Evolutionary conservation across 2,888 invertebrate species (phyloP).

Genomic region (Stomorhina lunata): DNA sequence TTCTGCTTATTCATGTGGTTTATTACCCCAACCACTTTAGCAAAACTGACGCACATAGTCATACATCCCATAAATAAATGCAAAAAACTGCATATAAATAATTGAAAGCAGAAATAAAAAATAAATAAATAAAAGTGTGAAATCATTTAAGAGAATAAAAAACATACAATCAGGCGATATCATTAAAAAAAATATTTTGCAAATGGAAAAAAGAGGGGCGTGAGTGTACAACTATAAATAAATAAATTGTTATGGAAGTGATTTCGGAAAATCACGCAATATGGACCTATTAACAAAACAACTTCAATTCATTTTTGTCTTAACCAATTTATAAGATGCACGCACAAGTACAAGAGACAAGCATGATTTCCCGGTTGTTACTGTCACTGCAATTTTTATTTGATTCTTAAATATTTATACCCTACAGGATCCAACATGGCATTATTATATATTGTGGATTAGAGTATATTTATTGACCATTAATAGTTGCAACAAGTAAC

Average conservation of each 20-base stretch:
- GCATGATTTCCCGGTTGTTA: conserved; percentile 34
- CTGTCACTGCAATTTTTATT: conserved; percentile 35
- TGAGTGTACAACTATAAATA: conserved; percentile 31
- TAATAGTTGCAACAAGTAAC: too few relatives aligned
- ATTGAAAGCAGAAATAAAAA: conserved; percentile 53
- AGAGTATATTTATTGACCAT: too few relatives aligned
- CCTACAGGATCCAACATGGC: too few relatives aligned
- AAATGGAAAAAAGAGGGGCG: conserved; percentile 37
- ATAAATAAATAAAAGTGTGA: conserved; percentile 61
- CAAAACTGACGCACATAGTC: neutral
- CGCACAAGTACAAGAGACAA: conserved; percentile 25
- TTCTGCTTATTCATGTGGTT: conserved; percentile 58
- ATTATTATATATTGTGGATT: too few relatives aligned
- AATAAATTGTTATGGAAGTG: conserved; percentile 46
- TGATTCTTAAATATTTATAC: conserved; percentile 25
- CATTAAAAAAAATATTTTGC: neutral
- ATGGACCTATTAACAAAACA: conserved; percentile 29
- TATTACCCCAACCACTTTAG: conserved; percentile 24
- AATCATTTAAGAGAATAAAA: conserved; percentile 54
- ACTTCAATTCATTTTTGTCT: conserved; percentile 19
- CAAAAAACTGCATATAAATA: conserved; percentile 38
- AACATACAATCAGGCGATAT: conserved; percentile 28
- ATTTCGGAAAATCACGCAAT: conserved; percentile 53
- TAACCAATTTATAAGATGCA: conserved; percentile 39
- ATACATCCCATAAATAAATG: conserved; percentile 15